phyloP scores from a whole-genome alignment of 2,113 vertebrate genomes.

The Proterorhinus semilunaris region DNA sequence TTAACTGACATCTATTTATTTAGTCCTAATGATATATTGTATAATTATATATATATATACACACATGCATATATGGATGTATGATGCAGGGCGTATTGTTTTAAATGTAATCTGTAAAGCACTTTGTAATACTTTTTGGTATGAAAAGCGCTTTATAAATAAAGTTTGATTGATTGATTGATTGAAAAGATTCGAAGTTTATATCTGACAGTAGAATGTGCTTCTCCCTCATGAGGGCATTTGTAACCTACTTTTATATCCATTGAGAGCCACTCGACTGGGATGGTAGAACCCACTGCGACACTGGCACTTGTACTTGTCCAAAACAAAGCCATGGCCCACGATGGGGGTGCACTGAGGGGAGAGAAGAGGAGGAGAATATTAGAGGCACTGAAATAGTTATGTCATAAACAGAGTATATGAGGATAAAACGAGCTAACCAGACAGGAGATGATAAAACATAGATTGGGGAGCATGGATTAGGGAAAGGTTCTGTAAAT shows the following conservation, averaged over 20 bases:
- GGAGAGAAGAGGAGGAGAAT: slow-evolving; percentile 16
- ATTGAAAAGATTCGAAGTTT: slow-evolving; percentile 30
- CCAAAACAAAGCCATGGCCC: slow-evolving; percentile 94
- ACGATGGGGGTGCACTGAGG: slow-evolving; percentile 89
- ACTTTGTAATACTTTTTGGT: no score
- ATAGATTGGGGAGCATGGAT: slow-evolving; percentile 6
- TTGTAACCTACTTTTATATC: slow-evolving; percentile 90
- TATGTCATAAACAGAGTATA: neutral
- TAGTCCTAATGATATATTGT: no score
- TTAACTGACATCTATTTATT: no score
- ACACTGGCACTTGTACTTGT: slow-evolving; percentile 96
- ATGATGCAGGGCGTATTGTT: no score
- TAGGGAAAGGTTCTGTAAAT: no score
- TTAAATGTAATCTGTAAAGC: no score
- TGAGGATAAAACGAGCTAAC: slow-evolving; percentile 14
- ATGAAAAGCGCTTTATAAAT: no score
- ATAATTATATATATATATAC: no score
- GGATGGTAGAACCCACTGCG: slow-evolving; percentile 94
- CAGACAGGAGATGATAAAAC: slow-evolving; percentile 20
- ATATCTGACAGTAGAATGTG: slow-evolving; percentile 30
- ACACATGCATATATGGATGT: no score
- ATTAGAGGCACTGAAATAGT: neutral
- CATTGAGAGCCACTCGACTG: slow-evolving; percentile 85
- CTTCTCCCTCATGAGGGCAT: slow-evolving; percentile 21
- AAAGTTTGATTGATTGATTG: no score